A percentile compares a stretch with the other conserved stretches of the same genome.
These are phyloP conservation scores for Varanus salvator DNA, from an alignment of 2,113 vertebrate genomes.

Conservation along the genomic window DNA sequence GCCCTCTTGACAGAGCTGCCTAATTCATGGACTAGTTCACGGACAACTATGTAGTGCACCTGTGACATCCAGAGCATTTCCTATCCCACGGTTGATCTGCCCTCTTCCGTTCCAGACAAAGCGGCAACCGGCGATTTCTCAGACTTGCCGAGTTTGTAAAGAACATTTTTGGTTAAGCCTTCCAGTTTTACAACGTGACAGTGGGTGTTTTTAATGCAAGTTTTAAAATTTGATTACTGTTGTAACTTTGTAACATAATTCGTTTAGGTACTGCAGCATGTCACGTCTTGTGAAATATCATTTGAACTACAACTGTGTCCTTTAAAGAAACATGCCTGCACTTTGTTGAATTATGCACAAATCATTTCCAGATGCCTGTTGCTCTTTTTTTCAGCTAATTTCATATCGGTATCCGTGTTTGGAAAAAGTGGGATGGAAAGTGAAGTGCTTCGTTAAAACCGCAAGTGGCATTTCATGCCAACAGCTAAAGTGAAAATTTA, in stretches of 20 bases:
- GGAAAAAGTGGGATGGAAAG: conserved; percentile 36
- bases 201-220: accelerated
- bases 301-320: conserved; percentile 31
- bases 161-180: background rate
- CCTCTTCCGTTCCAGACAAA: background rate
- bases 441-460: conserved; percentile 24
- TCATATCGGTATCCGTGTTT: conserved; percentile 12
- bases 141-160: background rate
- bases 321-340: conserved; percentile 32
- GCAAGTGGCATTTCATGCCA: background rate
- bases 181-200: background rate
- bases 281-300: conserved; percentile 13
- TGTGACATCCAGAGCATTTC: background rate
- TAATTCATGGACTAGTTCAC: background rate
- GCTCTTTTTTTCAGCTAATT: background rate
- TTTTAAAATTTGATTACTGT: conserved; percentile 17
- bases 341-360: conserved; percentile 44
- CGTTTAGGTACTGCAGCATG: conserved; percentile 4
- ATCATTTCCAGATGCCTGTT: conserved; percentile 22
- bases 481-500: conserved; percentile 19
- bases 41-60: too few species aligned
- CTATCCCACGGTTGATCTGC: background rate
- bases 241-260: conserved; percentile 49
- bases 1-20: background rate
- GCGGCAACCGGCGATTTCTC: background rate